phyloP scores from a whole-genome alignment of 92 coral and sea anemone species.

The Siderastrea siderea region DNA sequence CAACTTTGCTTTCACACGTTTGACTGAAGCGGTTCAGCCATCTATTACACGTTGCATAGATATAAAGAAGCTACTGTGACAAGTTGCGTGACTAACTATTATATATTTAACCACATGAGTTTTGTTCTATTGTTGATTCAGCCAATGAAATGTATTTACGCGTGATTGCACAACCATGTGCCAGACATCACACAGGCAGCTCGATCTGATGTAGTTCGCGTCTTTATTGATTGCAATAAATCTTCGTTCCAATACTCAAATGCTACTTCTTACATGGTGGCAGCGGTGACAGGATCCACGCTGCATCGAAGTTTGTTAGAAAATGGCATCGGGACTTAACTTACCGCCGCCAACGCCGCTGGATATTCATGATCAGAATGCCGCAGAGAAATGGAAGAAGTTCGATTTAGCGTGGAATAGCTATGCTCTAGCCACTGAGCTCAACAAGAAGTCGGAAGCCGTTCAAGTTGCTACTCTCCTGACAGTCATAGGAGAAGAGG shows the following conservation, averaged over 20 bases:
- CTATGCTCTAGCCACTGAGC: constrained; percentile 51
- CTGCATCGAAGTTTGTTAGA: not conserved
- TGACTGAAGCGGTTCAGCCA: too few relatives aligned
- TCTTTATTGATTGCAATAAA: too few relatives aligned
- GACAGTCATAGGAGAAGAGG: constrained; percentile 67
- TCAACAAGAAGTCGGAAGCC: constrained; percentile 35
- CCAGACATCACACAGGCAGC: too few relatives aligned
- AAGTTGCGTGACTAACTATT: too few relatives aligned
- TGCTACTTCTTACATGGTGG: constrained; percentile 43
- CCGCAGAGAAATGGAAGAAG: constrained; percentile 13
- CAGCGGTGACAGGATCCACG: constrained; percentile 23
- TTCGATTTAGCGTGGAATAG: constrained; percentile 19
- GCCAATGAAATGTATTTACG: too few relatives aligned
- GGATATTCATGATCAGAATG: constrained; percentile 18
- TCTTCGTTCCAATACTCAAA: not conserved
- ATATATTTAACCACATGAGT: too few relatives aligned
- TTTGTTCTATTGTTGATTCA: too few relatives aligned
- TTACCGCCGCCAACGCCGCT: constrained; percentile 45
- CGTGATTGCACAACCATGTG: too few relatives aligned
- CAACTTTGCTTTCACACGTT: too few relatives aligned
- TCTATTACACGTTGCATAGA: too few relatives aligned
- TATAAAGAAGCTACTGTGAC: too few relatives aligned
- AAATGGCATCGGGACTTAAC: constrained; percentile 28
- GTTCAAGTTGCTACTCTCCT: constrained; percentile 61
- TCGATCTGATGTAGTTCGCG: too few relatives aligned